Evolutionary conservation across 92 coral and sea anemone species (phyloP).

Genomic region (Parazoanthus swiftii): DNA sequence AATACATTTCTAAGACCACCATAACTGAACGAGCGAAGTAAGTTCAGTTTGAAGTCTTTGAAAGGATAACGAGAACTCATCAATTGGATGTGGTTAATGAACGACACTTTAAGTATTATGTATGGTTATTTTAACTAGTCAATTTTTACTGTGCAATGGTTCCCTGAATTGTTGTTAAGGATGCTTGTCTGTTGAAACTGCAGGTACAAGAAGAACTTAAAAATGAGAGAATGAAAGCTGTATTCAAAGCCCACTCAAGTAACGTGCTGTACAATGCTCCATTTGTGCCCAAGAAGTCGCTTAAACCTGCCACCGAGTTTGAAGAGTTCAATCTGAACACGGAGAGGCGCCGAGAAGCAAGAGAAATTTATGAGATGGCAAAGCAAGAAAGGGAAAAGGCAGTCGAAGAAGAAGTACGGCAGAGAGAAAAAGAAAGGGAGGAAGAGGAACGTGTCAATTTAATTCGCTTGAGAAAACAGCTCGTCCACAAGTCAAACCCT

Average conservation of each 20-base stretch:
- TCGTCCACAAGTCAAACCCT: slow-evolving; percentile 94
- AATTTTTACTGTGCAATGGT: too few relatives aligned
- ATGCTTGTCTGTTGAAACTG: not conserved
- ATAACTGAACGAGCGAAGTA: too few relatives aligned
- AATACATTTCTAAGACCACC: too few relatives aligned
- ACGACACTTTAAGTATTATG: too few relatives aligned
- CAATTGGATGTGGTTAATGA: too few relatives aligned
- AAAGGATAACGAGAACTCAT: too few relatives aligned
- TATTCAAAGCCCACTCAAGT: slow-evolving; percentile 80
- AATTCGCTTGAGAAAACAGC: slow-evolving; percentile 69
- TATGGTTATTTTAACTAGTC: too few relatives aligned
- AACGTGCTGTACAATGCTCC: slow-evolving; percentile 83
- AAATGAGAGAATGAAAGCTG: slow-evolving; percentile 68
- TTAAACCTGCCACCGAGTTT: slow-evolving; percentile 76
- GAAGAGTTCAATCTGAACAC: slow-evolving; percentile 81
- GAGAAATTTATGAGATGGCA: slow-evolving; percentile 74
- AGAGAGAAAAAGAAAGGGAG: slow-evolving; percentile 71
- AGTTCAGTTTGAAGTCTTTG: too few relatives aligned
- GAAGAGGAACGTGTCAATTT: slow-evolving; percentile 73
- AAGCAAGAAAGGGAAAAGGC: slow-evolving; percentile 72
- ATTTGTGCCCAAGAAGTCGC: slow-evolving; percentile 86
- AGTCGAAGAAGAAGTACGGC: slow-evolving; percentile 58
- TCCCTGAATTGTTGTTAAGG: too few relatives aligned
- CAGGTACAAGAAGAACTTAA: slow-evolving; percentile 85
- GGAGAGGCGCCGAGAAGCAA: slow-evolving; percentile 83